phyloP scores from a whole-genome alignment of 2,888 invertebrate species.

The Ophraella communa region DNA sequence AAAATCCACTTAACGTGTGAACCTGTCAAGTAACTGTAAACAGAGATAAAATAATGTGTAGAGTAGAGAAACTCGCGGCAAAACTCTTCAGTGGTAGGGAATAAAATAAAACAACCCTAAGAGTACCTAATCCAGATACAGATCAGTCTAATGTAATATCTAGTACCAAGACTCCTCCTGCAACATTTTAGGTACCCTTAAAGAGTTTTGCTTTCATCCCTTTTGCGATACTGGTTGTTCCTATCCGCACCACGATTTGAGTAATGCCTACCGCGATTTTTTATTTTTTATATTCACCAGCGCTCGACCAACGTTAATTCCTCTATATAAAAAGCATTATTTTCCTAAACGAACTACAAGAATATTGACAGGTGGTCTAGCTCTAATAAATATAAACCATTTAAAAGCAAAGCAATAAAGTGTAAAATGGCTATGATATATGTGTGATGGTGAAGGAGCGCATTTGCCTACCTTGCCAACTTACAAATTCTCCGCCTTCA shows the following conservation, averaged over 20 bases:
- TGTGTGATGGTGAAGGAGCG: constrained; percentile 62
- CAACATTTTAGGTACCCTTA: background rate
- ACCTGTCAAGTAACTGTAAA: too few species aligned
- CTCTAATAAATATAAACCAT: constrained; percentile 9
- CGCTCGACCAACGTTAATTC: background rate
- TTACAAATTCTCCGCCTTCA: constrained; percentile 80
- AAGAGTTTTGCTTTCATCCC: background rate
- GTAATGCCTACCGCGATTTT: constrained; percentile 3
- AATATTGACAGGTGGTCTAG: constrained; percentile 1
- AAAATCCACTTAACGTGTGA: background rate
- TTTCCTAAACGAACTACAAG: background rate
- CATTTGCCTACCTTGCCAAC: constrained; percentile 76
- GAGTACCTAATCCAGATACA: background rate
- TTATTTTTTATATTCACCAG: background rate
- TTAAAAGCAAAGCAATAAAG: constrained; percentile 57
- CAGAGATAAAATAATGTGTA: too few species aligned
- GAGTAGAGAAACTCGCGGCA: background rate
- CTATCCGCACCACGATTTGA: constrained; percentile 7
- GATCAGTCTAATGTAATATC: background rate
- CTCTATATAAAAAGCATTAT: background rate
- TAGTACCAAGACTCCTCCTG: too few species aligned
- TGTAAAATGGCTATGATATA: constrained; percentile 49
- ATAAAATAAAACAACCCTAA: background rate
- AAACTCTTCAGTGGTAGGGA: background rate
- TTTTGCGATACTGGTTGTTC: constrained; percentile 8